Percentiles rank a stretch among this genome's conserved stretches.
These are phyloP conservation scores for Halesus radiatus DNA, from an alignment of 1,140 invertebrate species.

Conservation along the genomic window DNA sequence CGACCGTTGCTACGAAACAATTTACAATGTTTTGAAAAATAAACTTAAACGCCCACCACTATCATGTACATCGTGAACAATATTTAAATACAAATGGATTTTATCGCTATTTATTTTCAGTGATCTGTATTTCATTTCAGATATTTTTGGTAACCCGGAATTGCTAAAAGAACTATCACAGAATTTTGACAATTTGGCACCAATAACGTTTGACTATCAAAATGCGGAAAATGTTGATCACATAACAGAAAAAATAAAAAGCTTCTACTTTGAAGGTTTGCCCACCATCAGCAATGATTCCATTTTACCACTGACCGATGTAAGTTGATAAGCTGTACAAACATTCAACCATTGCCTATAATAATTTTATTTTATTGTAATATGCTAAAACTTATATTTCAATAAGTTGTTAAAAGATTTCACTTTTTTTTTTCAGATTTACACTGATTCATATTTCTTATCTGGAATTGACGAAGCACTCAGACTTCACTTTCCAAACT, in stretches of 20 bases:
- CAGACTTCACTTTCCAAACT: constrained; percentile 27
- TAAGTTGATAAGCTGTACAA: constrained; percentile 53
- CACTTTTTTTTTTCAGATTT: constrained; percentile 44
- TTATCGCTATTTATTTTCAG: neutral
- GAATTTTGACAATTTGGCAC: constrained; percentile 61
- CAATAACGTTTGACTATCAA: constrained; percentile 58
- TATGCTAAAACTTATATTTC: too few species aligned
- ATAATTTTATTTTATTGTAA: too few species aligned
- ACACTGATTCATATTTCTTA: constrained; percentile 47
- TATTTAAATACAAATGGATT: too few species aligned
- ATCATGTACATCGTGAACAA: too few species aligned
- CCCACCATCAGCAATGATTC: constrained; percentile 59
- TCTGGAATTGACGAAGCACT: constrained; percentile 50
- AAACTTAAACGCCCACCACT: too few species aligned
- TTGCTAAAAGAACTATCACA: constrained; percentile 53
- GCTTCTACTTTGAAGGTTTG: constrained; percentile 59
- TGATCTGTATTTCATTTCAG: constrained; percentile 45
- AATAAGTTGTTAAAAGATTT: too few species aligned
- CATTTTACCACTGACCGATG: constrained; percentile 61
- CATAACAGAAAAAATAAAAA: constrained; percentile 48
- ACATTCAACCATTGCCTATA: neutral
- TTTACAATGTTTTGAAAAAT: too few species aligned
- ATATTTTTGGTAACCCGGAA: constrained; percentile 60
- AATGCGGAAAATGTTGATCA: constrained; percentile 24
- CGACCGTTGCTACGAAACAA: too few species aligned